Evolutionary conservation across 1,140 invertebrate genomes (phyloP).

Genomic region (Drosophila navojoa): DNA sequence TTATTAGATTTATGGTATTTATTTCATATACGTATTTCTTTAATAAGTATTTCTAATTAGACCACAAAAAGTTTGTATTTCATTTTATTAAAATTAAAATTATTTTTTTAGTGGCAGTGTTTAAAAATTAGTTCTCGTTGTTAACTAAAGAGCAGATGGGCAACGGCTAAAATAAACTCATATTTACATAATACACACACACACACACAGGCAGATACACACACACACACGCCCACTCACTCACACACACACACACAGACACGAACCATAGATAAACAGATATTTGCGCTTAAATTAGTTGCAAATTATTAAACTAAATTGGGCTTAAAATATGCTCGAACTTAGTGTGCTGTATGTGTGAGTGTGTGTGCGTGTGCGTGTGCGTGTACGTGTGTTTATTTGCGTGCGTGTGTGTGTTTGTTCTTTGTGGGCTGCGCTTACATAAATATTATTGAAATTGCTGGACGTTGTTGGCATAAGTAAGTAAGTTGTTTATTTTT

Average conservation of each 20-base stretch:
- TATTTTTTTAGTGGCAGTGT: slow-evolving; percentile 38
- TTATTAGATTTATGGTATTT: slow-evolving; percentile 40
- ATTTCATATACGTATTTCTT: slow-evolving; percentile 39
- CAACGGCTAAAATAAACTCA: slow-evolving; percentile 26
- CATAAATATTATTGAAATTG: slow-evolving; percentile 79
- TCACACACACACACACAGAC: slow-evolving; percentile 22
- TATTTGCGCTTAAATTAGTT: slow-evolving; percentile 61
- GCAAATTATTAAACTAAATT: slow-evolving; percentile 70
- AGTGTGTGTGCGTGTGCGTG: slow-evolving; percentile 19
- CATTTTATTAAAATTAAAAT: slow-evolving; percentile 36
- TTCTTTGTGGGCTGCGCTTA: slow-evolving; percentile 46
- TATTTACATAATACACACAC: slow-evolving; percentile 63
- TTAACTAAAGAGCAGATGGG: slow-evolving; percentile 6
- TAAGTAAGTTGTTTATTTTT: slow-evolving; percentile 76
- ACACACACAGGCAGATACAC: slow-evolving; percentile 31
- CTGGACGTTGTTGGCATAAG: slow-evolving; percentile 80
- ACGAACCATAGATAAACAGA: slow-evolving; percentile 21
- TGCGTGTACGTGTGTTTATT: slow-evolving; percentile 13
- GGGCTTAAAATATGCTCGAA: slow-evolving; percentile 70
- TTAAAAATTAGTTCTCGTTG: slow-evolving; percentile 16
- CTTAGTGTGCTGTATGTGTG: background rate
- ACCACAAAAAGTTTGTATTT: slow-evolving; percentile 41
- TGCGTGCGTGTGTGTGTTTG: slow-evolving; percentile 19
- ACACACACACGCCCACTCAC: slow-evolving; percentile 32
- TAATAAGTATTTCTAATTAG: slow-evolving; percentile 35